Evolutionary conservation across 2,113 vertebrate species (phyloP).

Genomic region (Laterallus jamaicensis): DNA sequence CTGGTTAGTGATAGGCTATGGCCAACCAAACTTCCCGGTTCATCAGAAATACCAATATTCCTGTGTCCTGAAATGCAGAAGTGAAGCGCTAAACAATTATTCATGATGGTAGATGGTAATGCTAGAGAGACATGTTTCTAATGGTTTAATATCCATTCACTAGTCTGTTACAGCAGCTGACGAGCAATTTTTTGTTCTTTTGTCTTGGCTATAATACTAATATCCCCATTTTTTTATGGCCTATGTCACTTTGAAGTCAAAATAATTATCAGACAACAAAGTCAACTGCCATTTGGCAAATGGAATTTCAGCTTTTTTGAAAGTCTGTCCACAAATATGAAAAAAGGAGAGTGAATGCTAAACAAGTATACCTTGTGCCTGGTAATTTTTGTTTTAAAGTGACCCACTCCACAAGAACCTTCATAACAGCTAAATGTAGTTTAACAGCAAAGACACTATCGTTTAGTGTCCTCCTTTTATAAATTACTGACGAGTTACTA

Average conservation of each 20-base stretch:
- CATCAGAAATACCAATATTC: not conserved
- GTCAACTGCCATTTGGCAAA: not conserved
- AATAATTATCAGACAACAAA: not conserved
- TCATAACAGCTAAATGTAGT: not conserved
- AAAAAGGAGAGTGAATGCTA: not conserved
- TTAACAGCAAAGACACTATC: not conserved
- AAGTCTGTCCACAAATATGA: not conserved
- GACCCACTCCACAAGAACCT: not conserved
- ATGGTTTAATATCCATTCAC: not conserved
- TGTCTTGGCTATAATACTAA: not conserved
- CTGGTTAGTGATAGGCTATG: conserved; percentile 22
- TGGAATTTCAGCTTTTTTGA: not conserved
- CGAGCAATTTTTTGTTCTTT: not conserved
- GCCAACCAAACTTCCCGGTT: not conserved
- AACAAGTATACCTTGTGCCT: not conserved
- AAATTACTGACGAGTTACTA: not conserved
- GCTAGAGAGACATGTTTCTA: not conserved
- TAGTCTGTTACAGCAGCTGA: not conserved
- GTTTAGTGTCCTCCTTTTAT: not conserved
- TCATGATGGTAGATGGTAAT: not conserved
- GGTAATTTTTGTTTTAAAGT: not conserved
- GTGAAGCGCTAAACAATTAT: not conserved
- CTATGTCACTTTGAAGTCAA: not conserved
- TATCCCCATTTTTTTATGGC: not conserved
- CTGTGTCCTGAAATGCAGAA: not conserved